Percentiles rank a stretch among this genome's conserved stretches.
phyloP scores from a whole-genome alignment of 2,113 vertebrate species.

The Trichomycterus rosablanca region DNA sequence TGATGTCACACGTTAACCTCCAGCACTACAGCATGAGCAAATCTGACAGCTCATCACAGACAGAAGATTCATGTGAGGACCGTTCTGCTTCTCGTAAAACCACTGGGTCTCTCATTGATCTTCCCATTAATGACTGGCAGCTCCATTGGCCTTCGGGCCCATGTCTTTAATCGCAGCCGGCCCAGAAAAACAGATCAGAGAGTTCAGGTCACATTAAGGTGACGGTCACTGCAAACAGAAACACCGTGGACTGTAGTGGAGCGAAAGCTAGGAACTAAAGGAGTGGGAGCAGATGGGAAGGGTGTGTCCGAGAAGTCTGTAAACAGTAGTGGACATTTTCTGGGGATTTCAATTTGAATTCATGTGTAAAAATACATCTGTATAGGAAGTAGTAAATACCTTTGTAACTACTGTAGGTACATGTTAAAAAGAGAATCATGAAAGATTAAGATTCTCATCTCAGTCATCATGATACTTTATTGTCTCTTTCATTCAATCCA shows the following conservation, averaged over 20 bases:
- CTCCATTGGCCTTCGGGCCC: constrained; percentile 11
- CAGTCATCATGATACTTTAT: too few relatives aligned
- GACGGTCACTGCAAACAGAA: constrained; percentile 12
- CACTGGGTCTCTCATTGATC: constrained; percentile 23
- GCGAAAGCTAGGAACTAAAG: too few relatives aligned
- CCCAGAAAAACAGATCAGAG: constrained; percentile 11
- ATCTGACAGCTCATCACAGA: neutral
- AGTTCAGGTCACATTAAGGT: constrained; percentile 30
- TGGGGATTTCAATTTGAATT: too few relatives aligned
- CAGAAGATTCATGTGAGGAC: neutral
- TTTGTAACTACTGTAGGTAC: too few relatives aligned
- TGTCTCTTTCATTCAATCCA: too few relatives aligned
- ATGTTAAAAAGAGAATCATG: too few relatives aligned
- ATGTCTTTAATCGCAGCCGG: constrained; percentile 27
- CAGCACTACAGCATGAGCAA: neutral
- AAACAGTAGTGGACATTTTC: too few relatives aligned
- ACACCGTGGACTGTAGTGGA: neutral
- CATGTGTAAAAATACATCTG: too few relatives aligned
- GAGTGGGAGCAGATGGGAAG: too few relatives aligned
- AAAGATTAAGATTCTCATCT: too few relatives aligned
- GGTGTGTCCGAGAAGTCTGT: too few relatives aligned
- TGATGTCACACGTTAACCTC: neutral
- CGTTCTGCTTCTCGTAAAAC: constrained; percentile 11
- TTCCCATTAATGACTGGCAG: constrained; percentile 26
- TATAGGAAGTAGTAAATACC: too few relatives aligned